Conservation (phyloP, 2,113 vertebrate species). For the Acinonyx jubatus region DNA sequence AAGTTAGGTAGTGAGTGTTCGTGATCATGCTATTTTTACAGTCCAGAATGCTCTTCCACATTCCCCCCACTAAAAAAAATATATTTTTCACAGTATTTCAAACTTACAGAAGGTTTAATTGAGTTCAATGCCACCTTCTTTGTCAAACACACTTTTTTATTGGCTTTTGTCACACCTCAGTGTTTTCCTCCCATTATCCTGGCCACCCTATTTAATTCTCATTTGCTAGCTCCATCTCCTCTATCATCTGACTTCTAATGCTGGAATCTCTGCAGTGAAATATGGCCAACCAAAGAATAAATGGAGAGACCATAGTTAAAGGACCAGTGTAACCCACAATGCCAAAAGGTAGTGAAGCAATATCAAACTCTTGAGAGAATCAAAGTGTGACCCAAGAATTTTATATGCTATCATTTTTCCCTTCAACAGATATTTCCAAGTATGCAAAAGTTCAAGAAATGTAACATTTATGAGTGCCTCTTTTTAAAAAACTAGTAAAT, state of each 20-base stretch:
- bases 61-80: not conserved
- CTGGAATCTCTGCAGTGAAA: conserved; percentile 33
- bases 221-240: not conserved
- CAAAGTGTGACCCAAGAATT: not conserved
- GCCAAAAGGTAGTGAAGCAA: not conserved
- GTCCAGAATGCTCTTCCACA: not conserved
- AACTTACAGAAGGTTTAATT: not conserved
- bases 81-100: not conserved
- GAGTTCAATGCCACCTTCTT: not conserved
- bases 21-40: not conserved
- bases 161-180: not conserved
- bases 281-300: not conserved
- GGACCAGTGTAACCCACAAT: not conserved
- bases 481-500: not conserved
- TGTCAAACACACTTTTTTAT: not conserved
- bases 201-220: not conserved
- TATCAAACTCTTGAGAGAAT: not conserved
- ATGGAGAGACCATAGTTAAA: not conserved
- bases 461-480: not conserved
- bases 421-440: conserved; percentile 2
- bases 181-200: conserved; percentile 20
- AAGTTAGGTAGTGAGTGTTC: not conserved
- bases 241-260: not conserved
- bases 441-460: conserved; percentile 13
- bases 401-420: not conserved